Base-by-base conservation (phyloP, 2,888 invertebrate genomes). In the Dexiosoma caninum region DNA sequence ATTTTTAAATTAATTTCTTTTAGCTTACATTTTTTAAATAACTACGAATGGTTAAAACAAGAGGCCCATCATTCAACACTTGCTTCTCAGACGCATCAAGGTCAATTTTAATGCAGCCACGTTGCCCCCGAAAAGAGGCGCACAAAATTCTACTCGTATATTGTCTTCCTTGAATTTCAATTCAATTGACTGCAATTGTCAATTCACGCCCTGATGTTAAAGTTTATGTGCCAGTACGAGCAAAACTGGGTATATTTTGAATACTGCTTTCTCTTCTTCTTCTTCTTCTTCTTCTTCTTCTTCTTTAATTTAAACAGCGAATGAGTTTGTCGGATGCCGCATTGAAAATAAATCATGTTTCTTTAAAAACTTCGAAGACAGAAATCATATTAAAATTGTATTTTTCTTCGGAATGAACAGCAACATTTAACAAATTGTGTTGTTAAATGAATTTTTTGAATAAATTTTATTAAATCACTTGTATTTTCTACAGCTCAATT, bases 181-280 rank as follows among this genome's bases (percentile, higher is more conserved):
- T 57, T 53, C 67, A 83, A 78, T 76, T 82, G 75, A 76, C 64
- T 72, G 72, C 55, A 80, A 78, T 72, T 80, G 71, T 80, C 83
- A 80, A 74, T 81, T 74, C 66, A 62, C 77, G 51, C 78, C 60
- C 49, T 64, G 49, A 32, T 57, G 60, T 76, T 76, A 60, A 70
- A 70, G 62, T 62, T 75, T 64, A 71, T 44, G 21, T n/a, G 37
- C 19, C 40, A 30, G 53, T 44, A 9, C 55, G 32, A 44, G 30
- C 51, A 37, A 40, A 30, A 53, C 23, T 37, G 14, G 23, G n/a
- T 53, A 16, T 12, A 49, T 49, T 64, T 14, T 23, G n/a, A n/a
- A n/a, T n/a, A n/a, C n/a, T n/a, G n/a, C n/a, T n/a, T n/a, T n/a
- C n/a, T n/a, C n/a, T n/a, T n/a, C n/a, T n/a, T n/a, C n/a, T n/a